phyloP scores from a whole-genome alignment of 92 coral and sea anemone species.

The Porites cylindrica region DNA sequence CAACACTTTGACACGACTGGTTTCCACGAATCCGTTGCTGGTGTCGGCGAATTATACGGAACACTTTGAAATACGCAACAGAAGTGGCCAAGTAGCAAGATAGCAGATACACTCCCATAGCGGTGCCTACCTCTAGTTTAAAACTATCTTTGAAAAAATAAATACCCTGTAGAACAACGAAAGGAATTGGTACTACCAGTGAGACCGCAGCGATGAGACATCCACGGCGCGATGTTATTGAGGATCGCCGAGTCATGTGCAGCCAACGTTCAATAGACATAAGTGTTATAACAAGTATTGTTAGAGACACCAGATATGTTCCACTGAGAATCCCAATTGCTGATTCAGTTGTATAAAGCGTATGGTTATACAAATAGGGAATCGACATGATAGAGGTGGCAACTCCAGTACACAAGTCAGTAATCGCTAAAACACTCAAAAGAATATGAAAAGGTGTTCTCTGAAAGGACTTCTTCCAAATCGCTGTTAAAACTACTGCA shows the following conservation, averaged over 20 bases:
- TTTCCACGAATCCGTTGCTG: background rate
- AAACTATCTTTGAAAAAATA: too few relatives aligned
- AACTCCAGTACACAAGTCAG: conserved; percentile 25
- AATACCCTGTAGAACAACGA: too few relatives aligned
- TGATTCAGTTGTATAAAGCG: too few relatives aligned
- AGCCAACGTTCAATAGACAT: conserved; percentile 30
- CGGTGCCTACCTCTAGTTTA: background rate
- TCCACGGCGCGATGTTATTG: background rate
- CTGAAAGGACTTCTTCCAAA: conserved; percentile 10
- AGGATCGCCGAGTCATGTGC: conserved; percentile 15
- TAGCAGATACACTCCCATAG: background rate
- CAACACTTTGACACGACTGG: background rate
- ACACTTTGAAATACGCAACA: background rate
- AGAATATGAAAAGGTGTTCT: conserved; percentile 7
- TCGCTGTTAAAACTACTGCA: conserved; percentile 14
- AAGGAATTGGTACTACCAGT: background rate
- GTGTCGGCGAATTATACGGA: background rate
- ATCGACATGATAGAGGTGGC: background rate
- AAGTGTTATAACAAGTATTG: background rate
- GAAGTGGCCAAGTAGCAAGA: background rate
- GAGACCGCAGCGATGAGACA: background rate
- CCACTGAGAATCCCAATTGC: background rate
- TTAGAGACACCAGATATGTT: background rate
- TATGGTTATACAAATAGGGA: background rate
- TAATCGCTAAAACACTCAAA: conserved; percentile 10